These are phyloP conservation scores for Willowsia nigromaculata DNA, from an alignment of 2,888 invertebrate genomes.

Conservation along the genomic window DNA sequence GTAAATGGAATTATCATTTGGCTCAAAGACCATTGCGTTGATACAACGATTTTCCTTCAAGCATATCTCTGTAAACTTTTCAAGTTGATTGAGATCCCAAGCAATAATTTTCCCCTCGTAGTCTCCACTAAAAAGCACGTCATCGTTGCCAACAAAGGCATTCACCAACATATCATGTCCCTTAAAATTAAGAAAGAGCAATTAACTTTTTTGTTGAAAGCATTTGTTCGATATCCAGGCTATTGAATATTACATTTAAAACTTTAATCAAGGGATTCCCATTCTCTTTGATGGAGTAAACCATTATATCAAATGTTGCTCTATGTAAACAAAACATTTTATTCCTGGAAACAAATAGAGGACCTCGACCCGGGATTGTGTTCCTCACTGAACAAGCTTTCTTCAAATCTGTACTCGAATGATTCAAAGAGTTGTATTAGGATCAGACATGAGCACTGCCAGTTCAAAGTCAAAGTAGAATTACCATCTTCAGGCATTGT, in stretches of 20 bases:
- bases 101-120: slow-evolving; percentile 82
- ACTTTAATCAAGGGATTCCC: slow-evolving; percentile 67
- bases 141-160: slow-evolving; percentile 38
- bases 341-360: slow-evolving; percentile 82
- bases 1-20: slow-evolving; percentile 39
- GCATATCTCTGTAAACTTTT: slow-evolving; percentile 79
- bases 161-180: slow-evolving; percentile 65
- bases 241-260: slow-evolving; percentile 53
- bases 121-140: slow-evolving; percentile 80
- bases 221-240: neutral
- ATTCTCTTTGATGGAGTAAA: slow-evolving; percentile 82
- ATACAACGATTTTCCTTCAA: slow-evolving; percentile 80
- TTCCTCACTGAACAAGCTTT: slow-evolving; percentile 73
- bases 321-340: slow-evolving; percentile 82
- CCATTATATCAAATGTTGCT: slow-evolving; percentile 83
- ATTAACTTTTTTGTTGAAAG: neutral
- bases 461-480: neutral
- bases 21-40: slow-evolving; percentile 80
- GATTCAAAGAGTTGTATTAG: neutral
- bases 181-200: slow-evolving; percentile 2
- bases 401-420: slow-evolving; percentile 29
- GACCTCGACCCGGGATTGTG: slow-evolving; percentile 82
- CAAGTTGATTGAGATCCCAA: slow-evolving; percentile 80
- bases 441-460: neutral
- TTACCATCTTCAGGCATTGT: slow-evolving; percentile 83